These are phyloP conservation scores for Junonia oenone DNA, from an alignment of 2,888 invertebrate genomes.

Conservation along the genomic window DNA sequence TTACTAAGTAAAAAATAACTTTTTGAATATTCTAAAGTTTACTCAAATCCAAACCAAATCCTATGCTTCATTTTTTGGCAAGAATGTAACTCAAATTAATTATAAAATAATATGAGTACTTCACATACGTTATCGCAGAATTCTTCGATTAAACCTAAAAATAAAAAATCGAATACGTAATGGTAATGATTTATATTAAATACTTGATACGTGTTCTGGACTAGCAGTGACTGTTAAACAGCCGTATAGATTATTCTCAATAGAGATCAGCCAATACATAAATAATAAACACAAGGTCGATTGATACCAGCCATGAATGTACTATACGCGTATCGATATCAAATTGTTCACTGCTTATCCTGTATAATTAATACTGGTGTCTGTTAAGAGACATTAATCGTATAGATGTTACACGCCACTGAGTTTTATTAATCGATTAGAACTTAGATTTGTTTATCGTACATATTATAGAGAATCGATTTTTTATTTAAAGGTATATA, in stretches of 20 bases:
- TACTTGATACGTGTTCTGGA: not conserved
- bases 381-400: slow-evolving; percentile 18
- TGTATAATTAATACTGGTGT: slow-evolving; percentile 16
- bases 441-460: not conserved
- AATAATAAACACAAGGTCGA: slow-evolving; percentile 1
- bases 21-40: too few relatives aligned
- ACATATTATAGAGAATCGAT: too few relatives aligned
- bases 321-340: slow-evolving; percentile 21
- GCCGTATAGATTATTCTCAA: slow-evolving; percentile 3
- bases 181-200: too few relatives aligned
- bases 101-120: too few relatives aligned
- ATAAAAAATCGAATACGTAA: too few relatives aligned
- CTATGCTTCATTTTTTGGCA: too few relatives aligned
- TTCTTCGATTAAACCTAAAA: too few relatives aligned
- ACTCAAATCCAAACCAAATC: too few relatives aligned
- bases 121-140: too few relatives aligned
- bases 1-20: too few relatives aligned
- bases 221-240: not conserved
- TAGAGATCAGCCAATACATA: not conserved
- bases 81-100: too few relatives aligned
- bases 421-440: not conserved
- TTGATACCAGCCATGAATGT: slow-evolving; percentile 3
- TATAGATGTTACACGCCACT: not conserved
- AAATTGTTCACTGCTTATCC: slow-evolving; percentile 14
- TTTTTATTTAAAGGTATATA: too few relatives aligned